Conservation (phyloP, 2,888 invertebrate genomes). For the Nasonovia ribisnigri region DNA sequence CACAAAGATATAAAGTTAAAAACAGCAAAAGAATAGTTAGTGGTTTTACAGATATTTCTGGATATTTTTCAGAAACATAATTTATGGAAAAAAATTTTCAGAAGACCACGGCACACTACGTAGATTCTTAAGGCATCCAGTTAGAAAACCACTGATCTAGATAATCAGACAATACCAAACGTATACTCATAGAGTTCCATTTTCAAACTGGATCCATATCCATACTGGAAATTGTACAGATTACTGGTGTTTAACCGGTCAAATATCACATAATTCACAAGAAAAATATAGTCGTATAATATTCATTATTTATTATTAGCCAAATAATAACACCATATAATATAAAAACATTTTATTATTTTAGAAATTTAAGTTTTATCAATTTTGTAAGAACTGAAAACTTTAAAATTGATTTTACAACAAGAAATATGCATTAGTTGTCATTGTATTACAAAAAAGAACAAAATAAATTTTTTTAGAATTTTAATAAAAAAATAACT, state of each 20-base stretch:
- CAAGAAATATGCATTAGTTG: background rate
- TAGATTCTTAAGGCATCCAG: too few relatives aligned
- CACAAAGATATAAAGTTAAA: too few relatives aligned
- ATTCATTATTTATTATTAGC: background rate
- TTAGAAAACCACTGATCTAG: too few relatives aligned
- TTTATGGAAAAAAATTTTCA: too few relatives aligned
- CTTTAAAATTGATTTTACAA: background rate
- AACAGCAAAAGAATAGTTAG: too few relatives aligned
- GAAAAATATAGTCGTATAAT: background rate
- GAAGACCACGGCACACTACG: too few relatives aligned
- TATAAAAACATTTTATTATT: constrained; percentile 4
- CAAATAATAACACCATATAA: background rate
- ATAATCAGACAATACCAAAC: background rate
- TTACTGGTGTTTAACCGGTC: background rate
- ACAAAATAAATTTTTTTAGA: background rate
- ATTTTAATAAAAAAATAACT: background rate
- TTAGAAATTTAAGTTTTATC: background rate
- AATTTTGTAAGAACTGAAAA: background rate
- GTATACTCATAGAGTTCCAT: too few relatives aligned
- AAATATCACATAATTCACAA: background rate
- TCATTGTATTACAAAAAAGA: background rate
- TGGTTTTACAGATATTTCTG: too few relatives aligned
- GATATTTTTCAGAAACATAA: too few relatives aligned
- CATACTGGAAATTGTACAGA: background rate
- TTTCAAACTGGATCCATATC: background rate